Base-by-base conservation (phyloP, 1,140 invertebrate genomes). In the Bombus polaris region DNA sequence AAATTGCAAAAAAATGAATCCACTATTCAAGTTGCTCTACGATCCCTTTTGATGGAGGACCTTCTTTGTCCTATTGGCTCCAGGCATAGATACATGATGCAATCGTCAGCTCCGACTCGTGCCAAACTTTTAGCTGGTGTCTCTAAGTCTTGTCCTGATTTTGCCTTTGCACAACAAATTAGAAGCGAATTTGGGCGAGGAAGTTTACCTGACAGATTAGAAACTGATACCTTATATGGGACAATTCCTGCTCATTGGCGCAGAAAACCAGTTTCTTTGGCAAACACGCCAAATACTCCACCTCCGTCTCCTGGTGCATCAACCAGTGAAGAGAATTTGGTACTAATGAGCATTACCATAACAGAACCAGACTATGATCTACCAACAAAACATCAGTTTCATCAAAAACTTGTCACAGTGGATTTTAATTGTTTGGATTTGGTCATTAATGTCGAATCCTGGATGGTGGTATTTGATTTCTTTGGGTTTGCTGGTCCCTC, bases 381-480 rank as follows among this genome's bases (percentile, higher is more conserved):
- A 2, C 53, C 37, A 18, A 57, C 57, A 0, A 80, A 85, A 13
- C 22, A 80, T 18, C 81, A 87, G 1, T 89, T 83, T 28, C 82
- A 90, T 15, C 92, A 94, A 25, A 94, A 95, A 86, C 93, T 92
- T 1, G 94, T 96, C 3, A 96, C 96, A 79, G 97, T 99, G 12
- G 97, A 99, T 93, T 99, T 99, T 93, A 99, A 98, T 93, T 97
- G 98, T 90, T 94, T 99, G 70, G 98, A 99, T 92, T 96, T 99
- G 53, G 97, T 98, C 22, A 96, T 99, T 39, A 99, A 98, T 93
- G 97, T 98, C 5, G 97, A 99, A 92, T 98, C 98, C 39, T 99
- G 98, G 98, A 98, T 99, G 87, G 97, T 98, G 6, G 97, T 99
- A 18, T 96, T 99, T 22, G 98, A 99, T 94, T 99, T 99, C 93